Evolutionary conservation across 2,888 invertebrate genomes (phyloP).

Genomic region (Adelognathus sp.): DNA sequence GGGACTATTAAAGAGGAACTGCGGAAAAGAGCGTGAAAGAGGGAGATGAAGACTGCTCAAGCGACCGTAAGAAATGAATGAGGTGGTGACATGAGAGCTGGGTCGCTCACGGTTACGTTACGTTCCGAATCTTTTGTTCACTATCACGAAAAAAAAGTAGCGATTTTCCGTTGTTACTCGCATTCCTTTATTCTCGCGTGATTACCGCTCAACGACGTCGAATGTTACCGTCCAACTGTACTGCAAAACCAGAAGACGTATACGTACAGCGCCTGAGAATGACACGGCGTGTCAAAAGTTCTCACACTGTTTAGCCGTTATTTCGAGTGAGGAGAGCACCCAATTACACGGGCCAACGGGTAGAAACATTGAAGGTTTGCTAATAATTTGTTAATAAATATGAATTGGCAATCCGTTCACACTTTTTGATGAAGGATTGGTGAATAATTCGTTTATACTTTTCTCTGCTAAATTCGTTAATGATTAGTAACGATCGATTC

Average conservation of each 20-base stretch:
- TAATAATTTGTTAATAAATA: too few relatives aligned
- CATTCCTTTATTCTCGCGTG: not conserved
- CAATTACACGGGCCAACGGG: too few relatives aligned
- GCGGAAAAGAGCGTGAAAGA: not conserved
- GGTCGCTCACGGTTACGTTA: slow-evolving; percentile 17
- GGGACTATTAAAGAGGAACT: not conserved
- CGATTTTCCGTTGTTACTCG: not conserved
- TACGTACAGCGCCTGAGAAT: not conserved
- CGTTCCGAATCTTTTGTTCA: slow-evolving; percentile 39
- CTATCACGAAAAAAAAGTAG: slow-evolving; percentile 33
- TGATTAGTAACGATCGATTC: too few relatives aligned
- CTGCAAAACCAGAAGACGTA: not conserved
- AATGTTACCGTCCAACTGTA: not conserved
- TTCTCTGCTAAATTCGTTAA: too few relatives aligned
- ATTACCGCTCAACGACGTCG: not conserved
- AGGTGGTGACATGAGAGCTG: slow-evolving; percentile 33
- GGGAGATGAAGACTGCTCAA: not conserved
- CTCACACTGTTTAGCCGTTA: not conserved
- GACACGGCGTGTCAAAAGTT: not conserved
- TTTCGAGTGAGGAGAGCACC: too few relatives aligned
- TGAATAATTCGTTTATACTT: too few relatives aligned
- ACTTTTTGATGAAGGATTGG: too few relatives aligned
- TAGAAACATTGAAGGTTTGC: too few relatives aligned
- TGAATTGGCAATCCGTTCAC: too few relatives aligned
- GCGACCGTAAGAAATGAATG: slow-evolving; percentile 16